These are phyloP conservation scores for Catharus fuscescens DNA, from an alignment of 2,113 vertebrate species.

Conservation along the genomic window DNA sequence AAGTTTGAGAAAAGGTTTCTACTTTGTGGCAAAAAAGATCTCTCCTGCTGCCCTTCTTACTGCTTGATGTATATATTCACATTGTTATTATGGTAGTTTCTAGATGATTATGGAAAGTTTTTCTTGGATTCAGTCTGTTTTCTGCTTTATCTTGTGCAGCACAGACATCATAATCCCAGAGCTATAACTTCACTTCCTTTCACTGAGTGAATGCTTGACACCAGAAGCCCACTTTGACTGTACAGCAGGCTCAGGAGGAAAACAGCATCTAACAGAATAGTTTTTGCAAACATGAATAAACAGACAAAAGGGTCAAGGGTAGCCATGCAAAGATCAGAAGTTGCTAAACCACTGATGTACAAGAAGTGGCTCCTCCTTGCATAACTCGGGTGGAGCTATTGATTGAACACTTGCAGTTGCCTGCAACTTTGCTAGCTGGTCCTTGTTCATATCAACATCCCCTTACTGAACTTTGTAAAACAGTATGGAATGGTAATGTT, in stretches of 20 bases:
- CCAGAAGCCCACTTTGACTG: background rate
- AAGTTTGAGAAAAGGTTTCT: background rate
- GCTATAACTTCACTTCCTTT: background rate
- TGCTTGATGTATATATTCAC: background rate
- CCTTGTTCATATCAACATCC: background rate
- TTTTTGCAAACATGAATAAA: background rate
- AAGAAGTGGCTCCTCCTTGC: background rate
- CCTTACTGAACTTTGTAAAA: background rate
- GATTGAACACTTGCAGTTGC: background rate
- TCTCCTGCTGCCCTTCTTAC: rapidly evolving
- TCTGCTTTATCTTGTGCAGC: background rate
- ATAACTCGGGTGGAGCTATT: background rate
- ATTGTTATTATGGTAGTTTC: background rate
- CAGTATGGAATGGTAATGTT: background rate
- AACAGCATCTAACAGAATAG: background rate
- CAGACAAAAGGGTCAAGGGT: background rate
- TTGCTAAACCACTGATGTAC: background rate
- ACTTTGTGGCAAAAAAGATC: background rate
- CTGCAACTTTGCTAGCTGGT: background rate
- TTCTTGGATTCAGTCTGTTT: background rate
- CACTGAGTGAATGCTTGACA: background rate
- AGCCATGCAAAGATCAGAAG: background rate
- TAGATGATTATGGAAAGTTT: background rate
- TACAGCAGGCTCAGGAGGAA: background rate
- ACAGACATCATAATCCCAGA: background rate